phyloP scores from a whole-genome alignment of 2,113 vertebrate species.

The Erinaceus europaeus region DNA sequence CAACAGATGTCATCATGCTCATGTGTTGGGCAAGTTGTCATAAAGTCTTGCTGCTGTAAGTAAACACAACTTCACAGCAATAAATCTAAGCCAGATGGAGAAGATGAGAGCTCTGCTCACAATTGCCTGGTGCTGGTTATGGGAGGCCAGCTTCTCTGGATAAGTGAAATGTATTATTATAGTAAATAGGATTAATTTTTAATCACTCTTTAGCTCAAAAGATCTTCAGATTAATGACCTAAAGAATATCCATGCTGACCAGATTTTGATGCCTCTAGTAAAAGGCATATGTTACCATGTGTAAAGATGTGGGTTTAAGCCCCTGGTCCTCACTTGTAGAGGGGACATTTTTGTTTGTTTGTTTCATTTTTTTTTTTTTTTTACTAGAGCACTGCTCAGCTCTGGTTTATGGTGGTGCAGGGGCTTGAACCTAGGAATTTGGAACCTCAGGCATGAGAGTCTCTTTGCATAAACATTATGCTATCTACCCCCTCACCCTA shows the following conservation, averaged over 20 bases:
- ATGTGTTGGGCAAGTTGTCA: background rate
- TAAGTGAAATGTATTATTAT: background rate
- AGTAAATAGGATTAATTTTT: background rate
- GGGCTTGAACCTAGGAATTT: too few relatives aligned
- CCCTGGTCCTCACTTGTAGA: too few relatives aligned
- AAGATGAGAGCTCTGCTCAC: background rate
- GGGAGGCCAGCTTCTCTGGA: background rate
- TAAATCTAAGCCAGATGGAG: background rate
- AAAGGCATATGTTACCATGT: too few relatives aligned
- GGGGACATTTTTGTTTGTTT: too few relatives aligned
- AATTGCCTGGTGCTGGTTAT: background rate
- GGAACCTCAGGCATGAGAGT: too few relatives aligned
- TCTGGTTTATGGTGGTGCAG: too few relatives aligned
- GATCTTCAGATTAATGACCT: slow-evolving; percentile 10
- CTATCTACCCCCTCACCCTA: too few relatives aligned
- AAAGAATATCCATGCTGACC: background rate
- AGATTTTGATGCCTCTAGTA: too few relatives aligned
- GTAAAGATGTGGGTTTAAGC: too few relatives aligned
- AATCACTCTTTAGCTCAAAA: background rate
- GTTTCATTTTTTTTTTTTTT: too few relatives aligned
- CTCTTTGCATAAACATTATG: too few relatives aligned
- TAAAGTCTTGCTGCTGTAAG: background rate
- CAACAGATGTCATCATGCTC: background rate
- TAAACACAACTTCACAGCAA: slow-evolving; percentile 6
- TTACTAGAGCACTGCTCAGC: too few relatives aligned